phyloP scores from a whole-genome alignment of 1,140 invertebrate species.

The Aleiodes sp. region DNA sequence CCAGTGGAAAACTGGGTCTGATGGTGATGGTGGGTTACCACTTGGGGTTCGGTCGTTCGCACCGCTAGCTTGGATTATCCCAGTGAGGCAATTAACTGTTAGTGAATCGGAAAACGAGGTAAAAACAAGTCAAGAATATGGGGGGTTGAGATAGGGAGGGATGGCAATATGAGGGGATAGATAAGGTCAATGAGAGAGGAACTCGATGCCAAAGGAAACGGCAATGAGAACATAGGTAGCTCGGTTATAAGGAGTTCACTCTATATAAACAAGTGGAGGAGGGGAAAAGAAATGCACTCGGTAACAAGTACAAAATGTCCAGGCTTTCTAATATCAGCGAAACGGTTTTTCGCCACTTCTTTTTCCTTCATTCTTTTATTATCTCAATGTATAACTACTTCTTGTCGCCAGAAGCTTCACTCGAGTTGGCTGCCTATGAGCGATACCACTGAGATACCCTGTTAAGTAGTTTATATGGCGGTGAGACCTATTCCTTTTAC shows the following conservation, averaged over 20 bases:
- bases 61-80: constrained; percentile 37
- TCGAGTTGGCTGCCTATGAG: constrained; percentile 13
- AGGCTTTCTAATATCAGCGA: background rate
- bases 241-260: background rate
- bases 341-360: background rate
- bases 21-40: constrained; percentile 25
- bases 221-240: background rate
- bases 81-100: constrained; percentile 37
- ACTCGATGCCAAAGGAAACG: background rate
- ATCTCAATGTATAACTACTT: background rate
- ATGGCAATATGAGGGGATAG: background rate
- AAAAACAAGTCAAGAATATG: constrained; percentile 32
- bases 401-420: constrained; percentile 17
- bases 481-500: constrained; percentile 29
- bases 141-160: background rate
- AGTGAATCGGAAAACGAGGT: constrained; percentile 39
- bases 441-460: constrained; percentile 27
- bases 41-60: constrained; percentile 23
- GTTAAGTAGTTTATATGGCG: constrained; percentile 34
- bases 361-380: background rate
- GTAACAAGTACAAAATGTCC: background rate
- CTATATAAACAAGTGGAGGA: background rate
- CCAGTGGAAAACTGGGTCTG: constrained; percentile 7
- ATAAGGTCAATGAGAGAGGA: background rate
- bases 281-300: background rate